Evolutionary conservation across 2,113 vertebrate genomes (phyloP).

Genomic region (Choloepus hoffmanni): DNA sequence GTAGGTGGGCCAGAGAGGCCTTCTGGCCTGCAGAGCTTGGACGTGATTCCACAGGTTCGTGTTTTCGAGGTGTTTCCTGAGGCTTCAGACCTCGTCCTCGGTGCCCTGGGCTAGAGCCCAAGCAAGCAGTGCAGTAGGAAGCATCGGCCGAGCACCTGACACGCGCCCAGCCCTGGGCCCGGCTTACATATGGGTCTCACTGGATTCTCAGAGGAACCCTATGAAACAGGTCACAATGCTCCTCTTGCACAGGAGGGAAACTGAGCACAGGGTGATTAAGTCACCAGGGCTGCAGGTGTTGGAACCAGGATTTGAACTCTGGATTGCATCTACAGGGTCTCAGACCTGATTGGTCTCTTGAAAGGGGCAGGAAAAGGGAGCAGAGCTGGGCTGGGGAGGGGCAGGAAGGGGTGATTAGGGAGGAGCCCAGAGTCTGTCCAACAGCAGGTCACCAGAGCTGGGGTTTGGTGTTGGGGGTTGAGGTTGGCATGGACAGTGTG

Average conservation of each 20-base stretch:
- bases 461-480: accelerated
- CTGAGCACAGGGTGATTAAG: accelerated
- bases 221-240: accelerated
- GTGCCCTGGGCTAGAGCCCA: too few species aligned
- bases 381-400: accelerated
- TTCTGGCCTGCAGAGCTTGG: too few species aligned
- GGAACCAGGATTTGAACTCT: neutral
- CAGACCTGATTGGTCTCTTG: neutral
- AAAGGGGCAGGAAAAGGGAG: accelerated
- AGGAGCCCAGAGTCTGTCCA: accelerated
- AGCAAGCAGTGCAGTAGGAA: too few species aligned
- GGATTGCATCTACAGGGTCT: neutral
- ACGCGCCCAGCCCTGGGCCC: neutral
- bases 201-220: neutral
- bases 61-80: too few species aligned
- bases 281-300: neutral
- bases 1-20: too few species aligned
- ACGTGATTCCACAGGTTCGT: too few species aligned
- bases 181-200: accelerated
- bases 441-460: neutral
- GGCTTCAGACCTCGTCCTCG: too few species aligned
- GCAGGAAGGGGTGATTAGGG: accelerated
- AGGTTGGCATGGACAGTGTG: too few species aligned
- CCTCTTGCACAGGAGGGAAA: neutral
- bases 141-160: too few species aligned